Evolutionary conservation across 1,140 invertebrate species (phyloP).

Genomic region (Neelides sp.): DNA sequence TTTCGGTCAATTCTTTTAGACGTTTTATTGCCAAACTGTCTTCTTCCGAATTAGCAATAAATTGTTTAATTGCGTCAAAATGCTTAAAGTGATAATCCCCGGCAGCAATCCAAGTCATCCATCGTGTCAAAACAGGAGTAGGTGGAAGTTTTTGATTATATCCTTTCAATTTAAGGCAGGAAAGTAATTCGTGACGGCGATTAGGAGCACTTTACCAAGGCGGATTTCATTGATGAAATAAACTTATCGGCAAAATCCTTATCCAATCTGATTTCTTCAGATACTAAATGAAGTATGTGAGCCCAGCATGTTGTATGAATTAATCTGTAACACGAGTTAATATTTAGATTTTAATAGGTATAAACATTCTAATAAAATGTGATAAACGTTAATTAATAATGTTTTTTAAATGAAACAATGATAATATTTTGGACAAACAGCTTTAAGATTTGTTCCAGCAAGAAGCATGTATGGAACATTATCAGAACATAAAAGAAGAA

Average conservation of each 20-base stretch:
- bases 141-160: constrained; percentile 33
- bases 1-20: background rate
- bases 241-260: background rate
- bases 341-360: too few species aligned
- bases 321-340: too few species aligned
- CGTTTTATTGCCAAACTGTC: background rate
- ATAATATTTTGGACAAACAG: background rate
- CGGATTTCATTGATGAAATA: background rate
- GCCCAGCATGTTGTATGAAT: constrained; percentile 1
- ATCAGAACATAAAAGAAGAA: background rate
- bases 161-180: background rate
- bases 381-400: too few species aligned
- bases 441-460: background rate
- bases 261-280: background rate
- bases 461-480: background rate
- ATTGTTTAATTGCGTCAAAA: constrained; percentile 22
- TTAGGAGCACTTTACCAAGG: background rate
- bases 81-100: constrained; percentile 33
- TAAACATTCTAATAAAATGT: too few species aligned
- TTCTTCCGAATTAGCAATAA: background rate
- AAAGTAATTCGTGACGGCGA: background rate
- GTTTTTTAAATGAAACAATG: too few species aligned
- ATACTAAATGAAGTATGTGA: background rate
- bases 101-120: constrained; percentile 36
- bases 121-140: constrained; percentile 35